Conservation (phyloP, 92 coral and sea anemone genomes). For the Palythoa grandiflora region DNA sequence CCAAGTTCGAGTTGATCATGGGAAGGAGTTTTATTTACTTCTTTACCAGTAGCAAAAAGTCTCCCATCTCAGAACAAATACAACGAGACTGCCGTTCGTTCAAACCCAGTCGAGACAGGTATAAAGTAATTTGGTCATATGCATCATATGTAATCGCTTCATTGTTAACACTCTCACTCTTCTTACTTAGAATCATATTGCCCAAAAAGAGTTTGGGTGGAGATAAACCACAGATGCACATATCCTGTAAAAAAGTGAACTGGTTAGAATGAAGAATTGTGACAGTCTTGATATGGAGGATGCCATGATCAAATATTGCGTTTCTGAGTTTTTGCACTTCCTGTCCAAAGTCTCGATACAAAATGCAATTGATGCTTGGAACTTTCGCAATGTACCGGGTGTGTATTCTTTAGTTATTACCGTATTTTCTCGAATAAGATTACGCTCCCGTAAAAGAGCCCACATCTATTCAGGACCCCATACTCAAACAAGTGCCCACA, state of each 20-base stretch:
- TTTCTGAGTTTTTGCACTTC: conserved; percentile 31
- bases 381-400: conserved; percentile 47
- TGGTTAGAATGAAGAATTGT: conserved; percentile 27
- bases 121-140: neutral
- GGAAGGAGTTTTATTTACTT: conserved; percentile 43
- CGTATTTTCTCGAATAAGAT: neutral
- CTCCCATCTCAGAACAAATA: conserved; percentile 39
- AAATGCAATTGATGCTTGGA: conserved; percentile 51
- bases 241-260: conserved; percentile 53
- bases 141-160: neutral
- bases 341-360: conserved; percentile 33
- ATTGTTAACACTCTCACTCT: neutral
- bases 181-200: conserved; percentile 41
- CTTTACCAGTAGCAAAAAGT: conserved; percentile 41
- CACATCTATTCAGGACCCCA: neutral
- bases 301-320: conserved; percentile 10
- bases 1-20: conserved; percentile 44
- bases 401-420: neutral
- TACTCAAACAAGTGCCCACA: neutral
- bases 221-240: conserved; percentile 56
- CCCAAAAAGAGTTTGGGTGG: conserved; percentile 54
- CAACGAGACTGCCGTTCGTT: conserved; percentile 40
- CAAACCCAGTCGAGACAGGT: conserved; percentile 49
- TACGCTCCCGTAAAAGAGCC: neutral
- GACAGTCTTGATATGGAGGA: conserved; percentile 53